Base-by-base conservation (phyloP, 2,113 vertebrate species). In the Amphiprion percula region DNA sequence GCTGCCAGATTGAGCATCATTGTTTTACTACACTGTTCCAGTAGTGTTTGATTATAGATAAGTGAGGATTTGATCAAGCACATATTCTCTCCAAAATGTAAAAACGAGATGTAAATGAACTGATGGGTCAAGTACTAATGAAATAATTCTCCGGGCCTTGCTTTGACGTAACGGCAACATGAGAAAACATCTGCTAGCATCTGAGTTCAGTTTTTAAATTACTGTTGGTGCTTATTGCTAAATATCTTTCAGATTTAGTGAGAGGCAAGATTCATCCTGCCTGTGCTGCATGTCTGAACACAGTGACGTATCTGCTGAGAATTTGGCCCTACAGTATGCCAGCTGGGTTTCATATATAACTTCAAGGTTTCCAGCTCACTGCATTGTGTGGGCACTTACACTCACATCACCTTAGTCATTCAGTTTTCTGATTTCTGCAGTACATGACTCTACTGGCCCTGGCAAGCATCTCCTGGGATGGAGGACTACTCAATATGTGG, bases 401-500 rank as follows among this genome's bases (percentile, higher is more conserved):
- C 11, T 52, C 11, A 56, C 44, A 49, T 30, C 28, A 53, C 41
- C 49, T 30, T 33, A 50, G 61, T 26, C 53, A 59, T 60, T 44
- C 24, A 28, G 14, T 67, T 72, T 12, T 26, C 56, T 72, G 15
- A 72, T 72, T 66, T 39, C 33, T 47, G 21, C 58, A 54, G 30
- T 66, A n/a, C 10, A 53, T 16, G 23, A 24, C 41, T 74, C 71
- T 26, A 60, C 61, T 33, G 41, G 49, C 68, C 26, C 60, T 64
- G 66, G 63, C 73, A 70, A 64, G 24, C 53, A 23, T 56, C 53
- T 30, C 37, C 55, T 73, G 61, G 55, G 79, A 74, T 68, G 68
- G 56, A 80, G 69, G 52, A 77, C 82, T 28, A 11, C 21, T 68
- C 1, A 11, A 4, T 84, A 71, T 74, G 47, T 78, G 69, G 24